Evolutionary conservation across 2,113 vertebrate species (phyloP).

Genomic region (Stomatorhinus ivindoensis): DNA sequence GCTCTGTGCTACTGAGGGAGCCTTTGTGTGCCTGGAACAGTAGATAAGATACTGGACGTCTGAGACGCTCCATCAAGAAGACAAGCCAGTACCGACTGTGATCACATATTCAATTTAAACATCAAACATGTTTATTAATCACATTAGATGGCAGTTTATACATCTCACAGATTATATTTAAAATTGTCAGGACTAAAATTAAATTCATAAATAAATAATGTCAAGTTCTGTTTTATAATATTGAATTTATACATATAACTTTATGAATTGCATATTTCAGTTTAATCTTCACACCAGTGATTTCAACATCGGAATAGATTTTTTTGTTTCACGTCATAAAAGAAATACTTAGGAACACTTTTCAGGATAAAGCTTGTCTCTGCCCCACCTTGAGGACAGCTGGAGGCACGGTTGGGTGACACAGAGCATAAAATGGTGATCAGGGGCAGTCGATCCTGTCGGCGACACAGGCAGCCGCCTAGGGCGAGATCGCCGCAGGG

Average conservation of each 20-base stretch:
- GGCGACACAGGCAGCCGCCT: background rate
- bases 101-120: background rate
- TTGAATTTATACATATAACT: constrained; percentile 43
- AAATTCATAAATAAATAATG: background rate
- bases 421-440: background rate
- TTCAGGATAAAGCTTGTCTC: background rate
- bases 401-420: background rate
- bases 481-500: background rate
- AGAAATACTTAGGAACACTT: background rate
- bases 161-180: background rate
- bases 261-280: constrained; percentile 64
- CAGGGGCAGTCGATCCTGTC: background rate
- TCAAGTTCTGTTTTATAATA: background rate
- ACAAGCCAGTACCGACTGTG: background rate
- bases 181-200: background rate
- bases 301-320: constrained; percentile 38
- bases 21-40: background rate
- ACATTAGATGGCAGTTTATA: background rate
- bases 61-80: background rate
- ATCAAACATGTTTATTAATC: background rate
- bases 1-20: background rate
- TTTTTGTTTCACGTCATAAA: constrained; percentile 22
- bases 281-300: constrained; percentile 37
- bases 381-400: background rate
- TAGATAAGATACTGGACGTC: background rate